Evolutionary conservation across 2,888 invertebrate genomes (phyloP).

Genomic region (Eugnorisma glareosa): DNA sequence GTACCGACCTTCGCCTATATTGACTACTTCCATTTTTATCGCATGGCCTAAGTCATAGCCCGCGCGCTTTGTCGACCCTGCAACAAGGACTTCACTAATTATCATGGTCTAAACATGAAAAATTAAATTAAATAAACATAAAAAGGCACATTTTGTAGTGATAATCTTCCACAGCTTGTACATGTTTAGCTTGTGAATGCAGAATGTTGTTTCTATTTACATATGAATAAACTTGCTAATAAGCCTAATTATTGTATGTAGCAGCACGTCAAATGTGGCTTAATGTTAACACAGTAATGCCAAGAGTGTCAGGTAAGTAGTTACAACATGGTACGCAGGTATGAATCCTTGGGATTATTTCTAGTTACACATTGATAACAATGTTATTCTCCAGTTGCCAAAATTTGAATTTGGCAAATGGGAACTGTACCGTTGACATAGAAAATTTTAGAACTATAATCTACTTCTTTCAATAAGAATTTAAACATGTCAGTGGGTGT

Average conservation of each 20-base stretch:
- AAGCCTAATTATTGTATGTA: slow-evolving; percentile 78
- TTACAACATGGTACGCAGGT: slow-evolving; percentile 65
- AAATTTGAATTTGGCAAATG: slow-evolving; percentile 8
- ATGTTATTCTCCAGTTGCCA: slow-evolving; percentile 28
- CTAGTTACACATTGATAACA: slow-evolving; percentile 59
- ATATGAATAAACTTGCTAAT: slow-evolving; percentile 81
- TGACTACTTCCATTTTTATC: slow-evolving; percentile 88
- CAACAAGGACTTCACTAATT: slow-evolving; percentile 74
- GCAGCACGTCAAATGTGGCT: slow-evolving; percentile 76
- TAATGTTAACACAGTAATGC: slow-evolving; percentile 79
- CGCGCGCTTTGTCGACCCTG: slow-evolving; percentile 84
- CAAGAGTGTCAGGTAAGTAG: slow-evolving; percentile 71
- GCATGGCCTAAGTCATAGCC: slow-evolving; percentile 88
- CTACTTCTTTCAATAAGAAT: not conserved
- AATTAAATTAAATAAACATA: slow-evolving; percentile 46
- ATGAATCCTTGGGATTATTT: slow-evolving; percentile 73
- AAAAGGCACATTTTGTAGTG: slow-evolving; percentile 80
- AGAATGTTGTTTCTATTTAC: slow-evolving; percentile 73
- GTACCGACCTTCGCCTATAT: slow-evolving; percentile 84
- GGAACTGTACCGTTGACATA: not conserved
- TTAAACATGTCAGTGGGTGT: not conserved
- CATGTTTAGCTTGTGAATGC: slow-evolving; percentile 75
- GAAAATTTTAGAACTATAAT: not conserved
- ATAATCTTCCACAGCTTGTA: slow-evolving; percentile 84
- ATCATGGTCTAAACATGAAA: slow-evolving; percentile 42